phyloP scores from a whole-genome alignment of 2,888 invertebrate species.

The Stegophylla sp. region DNA sequence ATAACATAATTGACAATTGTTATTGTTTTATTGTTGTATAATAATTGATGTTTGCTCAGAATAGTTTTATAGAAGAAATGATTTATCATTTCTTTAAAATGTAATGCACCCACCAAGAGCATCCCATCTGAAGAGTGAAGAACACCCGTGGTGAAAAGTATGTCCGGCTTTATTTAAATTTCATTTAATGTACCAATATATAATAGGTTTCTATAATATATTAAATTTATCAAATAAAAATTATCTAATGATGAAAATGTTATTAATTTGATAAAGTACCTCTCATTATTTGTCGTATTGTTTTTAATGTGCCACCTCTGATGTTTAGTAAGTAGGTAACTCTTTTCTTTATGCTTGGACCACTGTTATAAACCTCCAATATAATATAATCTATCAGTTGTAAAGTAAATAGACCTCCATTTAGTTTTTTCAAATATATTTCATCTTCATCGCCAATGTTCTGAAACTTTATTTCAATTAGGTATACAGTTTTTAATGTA shows the following conservation, averaged over 20 bases:
- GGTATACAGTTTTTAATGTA: constrained; percentile 60
- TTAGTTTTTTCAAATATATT: constrained; percentile 85
- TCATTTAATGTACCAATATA: too few relatives aligned
- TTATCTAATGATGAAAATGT: constrained; percentile 19
- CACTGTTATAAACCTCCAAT: constrained; percentile 79
- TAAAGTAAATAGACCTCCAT: constrained; percentile 93
- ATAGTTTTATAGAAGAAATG: too few relatives aligned
- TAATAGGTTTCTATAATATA: too few relatives aligned
- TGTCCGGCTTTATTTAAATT: too few relatives aligned
- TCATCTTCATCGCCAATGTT: constrained; percentile 79
- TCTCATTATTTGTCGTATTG: constrained; percentile 91
- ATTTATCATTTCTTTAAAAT: too few relatives aligned
- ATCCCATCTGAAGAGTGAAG: too few relatives aligned
- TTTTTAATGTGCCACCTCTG: constrained; percentile 88
- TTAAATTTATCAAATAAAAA: too few relatives aligned
- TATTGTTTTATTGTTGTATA: too few relatives aligned
- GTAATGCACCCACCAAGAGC: too few relatives aligned
- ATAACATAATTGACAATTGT: too few relatives aligned
- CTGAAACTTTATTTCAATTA: constrained; percentile 8
- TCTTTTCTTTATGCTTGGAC: constrained; percentile 79
- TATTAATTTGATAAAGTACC: constrained; percentile 67
- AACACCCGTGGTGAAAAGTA: too few relatives aligned
- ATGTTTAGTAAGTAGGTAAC: constrained; percentile 88
- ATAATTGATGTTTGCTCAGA: too few relatives aligned
- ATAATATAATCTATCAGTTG: constrained; percentile 92